Percentiles rank a stretch among this genome's conserved stretches.
These are phyloP conservation scores for Meles meles DNA, from an alignment of 2,113 vertebrate species.

Conservation along the genomic window DNA sequence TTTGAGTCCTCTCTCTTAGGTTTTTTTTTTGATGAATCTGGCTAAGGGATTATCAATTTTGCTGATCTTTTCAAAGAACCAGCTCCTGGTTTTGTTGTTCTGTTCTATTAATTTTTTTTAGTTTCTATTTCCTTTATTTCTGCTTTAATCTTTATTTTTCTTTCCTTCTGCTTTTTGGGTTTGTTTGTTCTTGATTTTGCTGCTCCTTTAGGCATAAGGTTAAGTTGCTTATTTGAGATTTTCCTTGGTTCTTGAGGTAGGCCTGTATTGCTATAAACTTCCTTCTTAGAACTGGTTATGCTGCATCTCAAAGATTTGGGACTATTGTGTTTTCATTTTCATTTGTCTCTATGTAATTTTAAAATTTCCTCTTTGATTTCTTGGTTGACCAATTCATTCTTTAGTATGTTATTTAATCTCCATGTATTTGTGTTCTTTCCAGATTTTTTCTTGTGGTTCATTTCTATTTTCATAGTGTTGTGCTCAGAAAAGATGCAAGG, in stretches of 20 bases:
- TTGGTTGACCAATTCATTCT: too few species aligned
- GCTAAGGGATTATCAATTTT: neutral
- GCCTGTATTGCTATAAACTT: neutral
- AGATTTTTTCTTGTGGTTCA: too few species aligned
- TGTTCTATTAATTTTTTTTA: neutral
- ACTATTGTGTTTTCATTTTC: neutral
- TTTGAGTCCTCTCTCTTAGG: neutral
- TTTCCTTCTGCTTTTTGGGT: neutral
- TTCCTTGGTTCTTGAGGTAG: neutral
- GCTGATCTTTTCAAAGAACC: neutral
- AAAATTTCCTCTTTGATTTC: neutral
- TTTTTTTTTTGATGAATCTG: neutral
- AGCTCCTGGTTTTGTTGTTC: neutral
- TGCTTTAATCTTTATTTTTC: neutral
- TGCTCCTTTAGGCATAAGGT: neutral
- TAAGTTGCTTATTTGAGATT: neutral
- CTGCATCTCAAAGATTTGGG: neutral
- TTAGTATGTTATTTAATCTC: too few species aligned
- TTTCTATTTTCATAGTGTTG: too few species aligned
- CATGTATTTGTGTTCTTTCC: too few species aligned
- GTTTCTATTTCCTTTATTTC: neutral
- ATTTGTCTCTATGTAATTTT: neutral
- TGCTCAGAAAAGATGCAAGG: too few species aligned
- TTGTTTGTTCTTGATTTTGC: neutral
- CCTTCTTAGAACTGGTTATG: neutral